Evolutionary conservation across 2,113 vertebrate genomes (phyloP).

Genomic region (Cyphomyrus plagiostoma): DNA sequence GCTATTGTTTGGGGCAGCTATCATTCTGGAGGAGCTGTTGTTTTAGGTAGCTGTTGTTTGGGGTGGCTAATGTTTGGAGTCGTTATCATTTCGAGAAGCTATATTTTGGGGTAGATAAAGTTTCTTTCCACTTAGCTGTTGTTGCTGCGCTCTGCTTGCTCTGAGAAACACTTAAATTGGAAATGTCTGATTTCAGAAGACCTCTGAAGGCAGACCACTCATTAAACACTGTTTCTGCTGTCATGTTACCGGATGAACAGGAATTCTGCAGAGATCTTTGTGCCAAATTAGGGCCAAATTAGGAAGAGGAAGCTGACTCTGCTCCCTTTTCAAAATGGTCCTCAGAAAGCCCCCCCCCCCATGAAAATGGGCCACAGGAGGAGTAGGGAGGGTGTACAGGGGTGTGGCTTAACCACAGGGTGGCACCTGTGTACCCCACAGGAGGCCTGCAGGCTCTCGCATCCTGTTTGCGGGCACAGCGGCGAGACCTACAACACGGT

Average conservation of each 20-base stretch:
- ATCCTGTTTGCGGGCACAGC: slow-evolving; percentile 79
- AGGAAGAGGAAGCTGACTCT: neutral
- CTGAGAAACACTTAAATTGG: slow-evolving; percentile 4
- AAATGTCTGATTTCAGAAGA: neutral
- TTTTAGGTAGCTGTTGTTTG: neutral
- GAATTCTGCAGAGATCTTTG: neutral
- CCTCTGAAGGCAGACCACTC: neutral
- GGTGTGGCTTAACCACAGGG: neutral
- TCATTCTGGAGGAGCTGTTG: neutral
- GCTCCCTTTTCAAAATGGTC: neutral
- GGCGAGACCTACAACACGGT: slow-evolving; percentile 80
- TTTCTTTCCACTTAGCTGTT: neutral
- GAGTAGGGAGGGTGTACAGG: neutral
- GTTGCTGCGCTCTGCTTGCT: neutral
- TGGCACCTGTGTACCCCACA: slow-evolving; percentile 30
- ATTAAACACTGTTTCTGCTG: neutral
- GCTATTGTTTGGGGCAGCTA: neutral
- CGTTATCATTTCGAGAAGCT: neutral
- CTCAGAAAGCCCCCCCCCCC: neutral
- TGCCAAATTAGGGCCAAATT: neutral
- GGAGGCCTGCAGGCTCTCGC: slow-evolving; percentile 63
- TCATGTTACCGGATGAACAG: neutral
- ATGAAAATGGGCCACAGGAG: neutral
- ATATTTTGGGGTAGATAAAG: neutral
- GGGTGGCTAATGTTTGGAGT: neutral